phyloP scores from a whole-genome alignment of 2,888 invertebrate species.

The Mesorhabditis belari region DNA sequence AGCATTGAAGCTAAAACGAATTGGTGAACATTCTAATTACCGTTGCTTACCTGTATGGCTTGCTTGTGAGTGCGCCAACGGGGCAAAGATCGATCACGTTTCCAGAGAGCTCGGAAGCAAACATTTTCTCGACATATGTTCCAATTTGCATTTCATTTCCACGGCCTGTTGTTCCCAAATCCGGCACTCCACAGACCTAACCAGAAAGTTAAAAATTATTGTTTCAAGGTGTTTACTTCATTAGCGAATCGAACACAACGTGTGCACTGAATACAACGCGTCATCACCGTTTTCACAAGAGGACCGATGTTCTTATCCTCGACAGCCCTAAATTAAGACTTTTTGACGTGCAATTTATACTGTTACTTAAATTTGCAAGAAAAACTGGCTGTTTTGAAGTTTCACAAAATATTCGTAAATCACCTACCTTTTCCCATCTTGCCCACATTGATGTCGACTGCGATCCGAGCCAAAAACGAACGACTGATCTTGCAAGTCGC shows the following conservation, averaged over 20 bases:
- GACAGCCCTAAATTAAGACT: too few species aligned
- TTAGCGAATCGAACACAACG: conserved; percentile 76
- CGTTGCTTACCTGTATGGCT: conserved; percentile 67
- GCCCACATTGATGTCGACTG: conserved; percentile 58
- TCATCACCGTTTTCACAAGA: conserved; percentile 96
- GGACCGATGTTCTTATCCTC: conserved; percentile 99
- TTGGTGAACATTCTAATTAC: background rate
- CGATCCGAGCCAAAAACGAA: conserved; percentile 89
- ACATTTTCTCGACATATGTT: conserved; percentile 95
- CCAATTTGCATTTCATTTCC: conserved; percentile 95
- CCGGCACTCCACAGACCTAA: conserved; percentile 98
- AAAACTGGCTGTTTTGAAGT: too few species aligned
- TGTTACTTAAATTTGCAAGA: too few species aligned
- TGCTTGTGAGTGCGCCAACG: conserved; percentile 94
- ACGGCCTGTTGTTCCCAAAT: conserved; percentile 69
- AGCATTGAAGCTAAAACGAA: conserved; percentile 68
- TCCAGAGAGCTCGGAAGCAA: conserved; percentile 90
- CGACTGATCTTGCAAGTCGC: conserved; percentile 84
- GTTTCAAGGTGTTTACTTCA: too few species aligned
- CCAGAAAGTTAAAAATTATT: too few species aligned
- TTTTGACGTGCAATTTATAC: too few species aligned
- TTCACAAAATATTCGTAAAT: too few species aligned
- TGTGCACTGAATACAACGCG: conserved; percentile 94
- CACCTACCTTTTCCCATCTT: conserved; percentile 49
- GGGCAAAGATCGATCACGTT: conserved; percentile 98